Percentiles rank a stretch among this genome's conserved stretches.
These are phyloP conservation scores for Bucco capensis DNA, from an alignment of 2,113 vertebrate genomes.

Conservation along the genomic window DNA sequence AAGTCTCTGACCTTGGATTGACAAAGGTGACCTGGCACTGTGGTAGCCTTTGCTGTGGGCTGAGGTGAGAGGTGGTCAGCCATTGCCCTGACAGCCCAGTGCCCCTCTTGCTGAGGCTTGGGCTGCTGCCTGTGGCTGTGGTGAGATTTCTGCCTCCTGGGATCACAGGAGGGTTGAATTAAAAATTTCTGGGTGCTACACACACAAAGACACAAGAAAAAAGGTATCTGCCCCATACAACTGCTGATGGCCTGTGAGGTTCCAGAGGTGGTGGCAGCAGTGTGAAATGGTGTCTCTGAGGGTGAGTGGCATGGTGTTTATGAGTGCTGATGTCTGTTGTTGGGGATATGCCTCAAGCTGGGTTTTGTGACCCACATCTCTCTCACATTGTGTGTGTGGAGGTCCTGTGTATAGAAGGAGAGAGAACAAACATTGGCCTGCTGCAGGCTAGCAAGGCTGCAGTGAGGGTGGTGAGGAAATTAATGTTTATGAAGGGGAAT, in stretches of 20 bases:
- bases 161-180: background rate
- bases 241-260: accelerated
- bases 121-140: too few relatives aligned
- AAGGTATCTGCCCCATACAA: background rate
- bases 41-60: background rate
- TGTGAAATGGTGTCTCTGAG: accelerated
- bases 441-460: background rate
- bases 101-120: too few relatives aligned
- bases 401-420: background rate
- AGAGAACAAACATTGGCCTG: background rate
- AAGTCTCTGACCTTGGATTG: background rate
- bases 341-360: background rate
- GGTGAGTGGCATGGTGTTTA: background rate
- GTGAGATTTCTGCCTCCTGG: background rate
- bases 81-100: background rate
- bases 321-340: background rate
- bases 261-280: background rate
- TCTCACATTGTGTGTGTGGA: background rate
- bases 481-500: background rate
- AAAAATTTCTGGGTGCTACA: background rate
- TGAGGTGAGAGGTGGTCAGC: background rate
- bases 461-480: background rate
- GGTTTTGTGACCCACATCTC: background rate
- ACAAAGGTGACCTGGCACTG: background rate
- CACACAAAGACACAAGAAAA: background rate